Evolutionary conservation across 2,888 invertebrate species (phyloP), one percentile per base, ranked within the genome.

Genomic region (Agrilus biguttatus): DNA sequence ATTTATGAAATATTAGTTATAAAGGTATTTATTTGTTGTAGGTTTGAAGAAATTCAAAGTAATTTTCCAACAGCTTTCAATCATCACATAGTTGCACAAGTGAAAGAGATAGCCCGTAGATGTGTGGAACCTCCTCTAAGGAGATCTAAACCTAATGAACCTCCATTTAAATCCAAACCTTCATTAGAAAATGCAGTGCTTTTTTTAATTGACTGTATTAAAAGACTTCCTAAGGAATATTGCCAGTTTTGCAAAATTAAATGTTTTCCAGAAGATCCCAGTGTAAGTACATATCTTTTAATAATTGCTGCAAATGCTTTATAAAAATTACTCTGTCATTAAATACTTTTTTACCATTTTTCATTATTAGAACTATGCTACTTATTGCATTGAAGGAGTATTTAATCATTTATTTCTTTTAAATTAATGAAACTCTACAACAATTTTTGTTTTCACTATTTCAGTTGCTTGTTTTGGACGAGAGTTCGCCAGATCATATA

Each of bases 71-170:
- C 70, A 8, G 61, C 77, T 4, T 71, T 84, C 48, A 66, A 66
- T 48, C 64, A 73, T 1, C 78, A 75, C 58, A 71, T 83, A 49
- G 59, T 73, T 45, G 78, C 73, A 0, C 82, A 84, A 60, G 74
- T 77, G 1, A 71, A 70, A 39, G 83, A 84, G 65, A 74, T 80
- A 45, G 77, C 77, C 1, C 69, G 83, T 36, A 71, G 70, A 56
- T 81, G 82, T 62, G 76, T 80, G 1, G 78, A 83, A 55, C 74
- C 81, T 5, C 80, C 83, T 1, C 50, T 80, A 6, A 75, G 71
- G 47, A 70, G 70, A 43, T 68, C 58, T 42, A 71, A 70, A 45
- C 55, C 58, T 33, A 70, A 70, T 49, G 69, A 70, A 45, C 70
- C 73, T 2, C 66, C 69, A 13, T 84, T 83, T 60, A 64, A 69